These are phyloP conservation scores for Stegastes partitus DNA, from an alignment of 2,113 vertebrate species.

Conservation along the genomic window DNA sequence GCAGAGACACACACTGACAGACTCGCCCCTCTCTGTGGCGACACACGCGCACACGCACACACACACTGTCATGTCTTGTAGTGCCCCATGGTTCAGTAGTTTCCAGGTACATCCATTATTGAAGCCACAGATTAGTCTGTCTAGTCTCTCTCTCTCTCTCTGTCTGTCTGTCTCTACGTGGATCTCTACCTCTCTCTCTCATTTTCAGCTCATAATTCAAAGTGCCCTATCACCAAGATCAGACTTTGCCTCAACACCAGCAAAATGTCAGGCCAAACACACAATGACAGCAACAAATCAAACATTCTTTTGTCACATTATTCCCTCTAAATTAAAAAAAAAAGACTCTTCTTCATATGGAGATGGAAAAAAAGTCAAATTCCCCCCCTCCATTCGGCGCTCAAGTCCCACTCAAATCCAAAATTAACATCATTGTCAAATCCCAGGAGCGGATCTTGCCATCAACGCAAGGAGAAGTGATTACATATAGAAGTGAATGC, in stretches of 20 bases:
- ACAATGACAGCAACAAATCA: neutral
- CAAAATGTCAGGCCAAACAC: neutral
- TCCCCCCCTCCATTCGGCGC: neutral
- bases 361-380: conserved; percentile 5
- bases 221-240: conserved; percentile 34
- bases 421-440: conserved; percentile 7
- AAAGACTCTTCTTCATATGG: neutral
- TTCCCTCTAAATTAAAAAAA: neutral
- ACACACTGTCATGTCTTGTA: conserved; percentile 67
- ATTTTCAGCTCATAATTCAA: conserved; percentile 52
- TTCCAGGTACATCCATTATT: conserved; percentile 78
- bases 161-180: conserved; percentile 18
- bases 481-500: conserved; percentile 37
- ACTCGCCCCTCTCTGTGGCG: conserved; percentile 19
- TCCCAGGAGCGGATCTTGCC: neutral
- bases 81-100: conserved; percentile 70
- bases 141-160: conserved; percentile 49
- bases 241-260: conserved; percentile 18
- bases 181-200: conserved; percentile 43
- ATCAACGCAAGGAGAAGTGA: conserved; percentile 7
- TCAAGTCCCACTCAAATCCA: conserved; percentile 11
- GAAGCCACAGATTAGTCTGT: conserved; percentile 73
- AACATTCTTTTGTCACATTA: neutral
- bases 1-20: conserved; percentile 43
- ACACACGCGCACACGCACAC: conserved; percentile 34